These are phyloP conservation scores for Micoletzkya japonica DNA, from an alignment of 2,888 invertebrate genomes.

Conservation along the genomic window DNA sequence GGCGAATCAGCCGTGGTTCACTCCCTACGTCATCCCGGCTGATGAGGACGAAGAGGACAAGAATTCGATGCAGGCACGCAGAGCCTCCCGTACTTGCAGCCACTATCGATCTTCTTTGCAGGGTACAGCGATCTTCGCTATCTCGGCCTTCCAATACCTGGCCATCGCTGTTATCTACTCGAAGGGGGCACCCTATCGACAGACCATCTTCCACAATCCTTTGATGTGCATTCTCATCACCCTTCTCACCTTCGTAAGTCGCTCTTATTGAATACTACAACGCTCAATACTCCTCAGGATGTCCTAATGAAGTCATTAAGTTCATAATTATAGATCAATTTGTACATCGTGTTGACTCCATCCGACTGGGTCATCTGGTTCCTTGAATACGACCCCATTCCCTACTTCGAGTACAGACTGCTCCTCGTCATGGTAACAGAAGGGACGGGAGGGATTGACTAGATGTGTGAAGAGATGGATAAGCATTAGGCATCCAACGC, in stretches of 20 bases:
- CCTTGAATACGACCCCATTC: constrained; percentile 55
- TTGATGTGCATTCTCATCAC: constrained; percentile 41
- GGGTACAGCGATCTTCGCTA: constrained; percentile 78
- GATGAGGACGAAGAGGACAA: constrained; percentile 69
- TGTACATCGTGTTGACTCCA: constrained; percentile 38
- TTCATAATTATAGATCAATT: constrained; percentile 6
- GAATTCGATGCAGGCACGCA: constrained; percentile 72
- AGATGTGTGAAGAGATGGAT: too few relatives aligned
- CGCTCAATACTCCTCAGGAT: neutral
- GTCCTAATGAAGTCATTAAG: neutral
- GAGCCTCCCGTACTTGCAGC: neutral
- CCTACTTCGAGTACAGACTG: constrained; percentile 49
- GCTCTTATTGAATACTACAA: neutral
- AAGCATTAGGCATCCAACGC: too few relatives aligned
- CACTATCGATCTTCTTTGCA: constrained; percentile 57
- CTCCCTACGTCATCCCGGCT: constrained; percentile 65
- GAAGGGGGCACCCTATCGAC: constrained; percentile 66
- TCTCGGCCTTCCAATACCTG: constrained; percentile 77
- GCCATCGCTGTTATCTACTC: constrained; percentile 79
- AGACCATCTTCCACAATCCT: constrained; percentile 70
- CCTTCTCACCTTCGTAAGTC: constrained; percentile 19
- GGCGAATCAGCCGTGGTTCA: constrained; percentile 57
- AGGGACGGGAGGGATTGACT: neutral
- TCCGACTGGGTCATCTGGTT: constrained; percentile 43
- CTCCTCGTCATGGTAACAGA: constrained; percentile 41